Evolutionary conservation across 2,113 vertebrate genomes (phyloP), one percentile per base, ranked within the genome.

Genomic region (Podarcis raffonei): DNA sequence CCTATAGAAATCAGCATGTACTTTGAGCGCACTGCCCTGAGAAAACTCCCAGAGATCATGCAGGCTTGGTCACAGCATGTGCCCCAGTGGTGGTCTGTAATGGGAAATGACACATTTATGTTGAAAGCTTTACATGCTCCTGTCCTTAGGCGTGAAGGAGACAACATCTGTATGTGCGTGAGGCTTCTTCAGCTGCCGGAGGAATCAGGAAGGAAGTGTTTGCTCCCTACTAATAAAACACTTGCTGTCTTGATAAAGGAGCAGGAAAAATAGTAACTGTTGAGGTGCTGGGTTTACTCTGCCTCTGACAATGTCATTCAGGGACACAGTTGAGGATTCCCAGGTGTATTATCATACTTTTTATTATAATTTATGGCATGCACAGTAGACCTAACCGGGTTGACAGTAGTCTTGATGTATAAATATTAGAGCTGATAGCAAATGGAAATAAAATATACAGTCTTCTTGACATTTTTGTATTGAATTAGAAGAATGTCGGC

Each of bases 71-170:
- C 84, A 42, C 68, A n/a, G 88, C 69, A 20, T 90, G 82, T 83
- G 89, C 77, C 77, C 37, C 0, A 0, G 7, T 90, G 88, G 88
- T 69, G 83, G 90, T 75, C 65, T 95, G n/a, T 87, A 92, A 90
- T 35, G 62, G 74, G 86, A 91, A 92, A 89, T 92, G 92, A 91
- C 91, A 90, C 71, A 65, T 89, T 72, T 87, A 89, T 88, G 74
- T 81, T 88, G 89, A 89, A 93, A 93, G 83, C 83, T 68, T 90
- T 90, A 75, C 86, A 88, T 78, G 87, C 82, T 92, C 82, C 23
- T 89, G n/a, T 76, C 81, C 91, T 90, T 9, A 0, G 93, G 92
- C 90, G 69, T 39, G 48, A 69, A 89, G 42, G 81, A 91, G 87
- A 90, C 88, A 92, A 92, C 91, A 91, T 22, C 78, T 48, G 62